Base-by-base conservation (phyloP, 2,797 vertebrate species). In the Babyrousa celebensis region DNA sequence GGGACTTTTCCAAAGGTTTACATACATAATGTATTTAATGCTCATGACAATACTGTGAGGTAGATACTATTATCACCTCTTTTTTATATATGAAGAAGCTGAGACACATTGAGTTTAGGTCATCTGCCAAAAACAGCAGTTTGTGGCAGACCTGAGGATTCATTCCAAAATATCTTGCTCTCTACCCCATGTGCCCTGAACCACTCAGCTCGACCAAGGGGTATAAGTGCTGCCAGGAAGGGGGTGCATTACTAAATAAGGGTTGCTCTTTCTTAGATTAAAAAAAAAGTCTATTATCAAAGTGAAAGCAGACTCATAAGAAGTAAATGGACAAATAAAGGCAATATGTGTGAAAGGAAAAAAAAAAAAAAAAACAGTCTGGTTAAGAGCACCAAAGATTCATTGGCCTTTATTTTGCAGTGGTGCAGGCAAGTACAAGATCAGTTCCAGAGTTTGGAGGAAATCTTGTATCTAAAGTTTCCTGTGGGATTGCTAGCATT, bases 381-480 rank as follows among this genome's bases (percentile, higher is more conserved):
- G 25, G 0, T 14, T 9, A 20, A 4, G 12, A 17, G n/a, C 2
- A 27, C 25, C 2, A n/a, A 29, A 20, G 0, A 0, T 77, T 27
- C 60, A 18, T 32, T 56, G 29, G 20, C 8, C 29, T 29, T 72
- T 58, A 12, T 23, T 27, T 65, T n/a, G 36, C 62, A 36, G 20
- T 54, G n/a, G 12, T 1, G 2, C 3, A 25, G 8, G 3, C 32
- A 56, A 40, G 54, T 20, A 25, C 2, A 15, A 20, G 3, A n/a
- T 3, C 1, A 0, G 4, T 48, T 29, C 23, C 8, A 3, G 5
- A 32, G 12, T 58, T 12, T 27, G 5, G 58, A 48, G 17, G 16
- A 77, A 67, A 29, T 15, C 20, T 18, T 60, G 16, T 27, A 23
- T 52, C 27, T 67, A 3, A 40, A 32, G 6, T 8, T 12, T 15